Base-by-base conservation (phyloP, 23 tunicate genomes). In the Botrylloides violaceus region DNA sequence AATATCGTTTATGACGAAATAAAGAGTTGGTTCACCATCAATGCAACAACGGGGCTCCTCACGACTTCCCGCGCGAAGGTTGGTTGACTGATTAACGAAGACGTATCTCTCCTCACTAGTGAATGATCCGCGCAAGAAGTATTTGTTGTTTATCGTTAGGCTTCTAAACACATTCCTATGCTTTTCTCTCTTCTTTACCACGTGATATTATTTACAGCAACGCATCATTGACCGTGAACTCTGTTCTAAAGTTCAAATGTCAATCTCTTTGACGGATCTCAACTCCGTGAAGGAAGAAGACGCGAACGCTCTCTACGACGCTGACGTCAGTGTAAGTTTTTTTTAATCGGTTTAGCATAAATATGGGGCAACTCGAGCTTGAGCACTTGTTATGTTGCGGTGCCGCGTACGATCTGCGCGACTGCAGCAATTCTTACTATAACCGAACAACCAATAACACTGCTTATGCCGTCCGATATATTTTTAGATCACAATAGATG, bases 201-300 rank as follows among this genome's bases (percentile, higher is more conserved):
- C n/a, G n/a, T n/a, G n/a, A n/a, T n/a, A n/a, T n/a, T n/a, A n/a
- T n/a, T n/a, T n/a, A n/a, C n/a, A n/a, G n/a, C n/a, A n/a, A n/a
- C n/a, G n/a, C n/a, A 29, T 82, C 1, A 75, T 87, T 26, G 95
- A 87, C 36, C 81, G 95, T n/a, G 95, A 87, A 50, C 20, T 63
- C 15, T 77, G 87, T 60, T 80, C 86, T 27, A 31, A 50, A 19
- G 75, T 87, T 29, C 39, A 33, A 18, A 58, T 87, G 18, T 64
- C 29, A 25, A 73, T 87, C 7, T 25, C 6, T 5, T 86, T 87
- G 9, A 49, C 70, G 7, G 95, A 87, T 58, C 77, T 73, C 0
- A 68, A 59, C 37, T 80, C 86, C 9, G 43, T 32, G 29, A 28
- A 32, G 29, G 72, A 75, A 21, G 86, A 80, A 63, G 9, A 74